Conservation (phyloP, 2,888 invertebrate genomes). For the Zootermopsis nevadensis region DNA sequence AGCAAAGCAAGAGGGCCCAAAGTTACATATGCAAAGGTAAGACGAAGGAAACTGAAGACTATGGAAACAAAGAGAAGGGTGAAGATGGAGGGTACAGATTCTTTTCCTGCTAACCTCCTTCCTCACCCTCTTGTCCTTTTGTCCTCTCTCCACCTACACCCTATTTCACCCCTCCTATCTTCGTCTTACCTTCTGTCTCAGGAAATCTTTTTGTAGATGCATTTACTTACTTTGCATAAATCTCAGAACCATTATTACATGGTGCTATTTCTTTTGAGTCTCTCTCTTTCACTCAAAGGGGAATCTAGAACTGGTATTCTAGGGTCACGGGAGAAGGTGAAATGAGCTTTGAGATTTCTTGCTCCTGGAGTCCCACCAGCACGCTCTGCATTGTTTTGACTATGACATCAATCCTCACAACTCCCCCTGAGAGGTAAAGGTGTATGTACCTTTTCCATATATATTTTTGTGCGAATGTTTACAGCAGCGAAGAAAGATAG, state of each 20-base stretch:
- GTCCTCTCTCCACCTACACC: conserved; percentile 28
- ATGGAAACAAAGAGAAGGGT: conserved; percentile 36
- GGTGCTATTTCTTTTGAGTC: conserved; percentile 42
- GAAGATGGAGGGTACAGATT: conserved; percentile 46
- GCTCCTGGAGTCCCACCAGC: conserved; percentile 43
- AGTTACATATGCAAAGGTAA: conserved; percentile 50
- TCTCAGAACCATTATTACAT: conserved; percentile 52
- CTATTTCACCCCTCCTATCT: conserved; percentile 41
- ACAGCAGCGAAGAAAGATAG: not conserved
- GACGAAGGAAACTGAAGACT: conserved; percentile 36
- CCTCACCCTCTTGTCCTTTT: conserved; percentile 25
- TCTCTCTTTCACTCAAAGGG: conserved; percentile 39
- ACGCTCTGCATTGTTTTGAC: conserved; percentile 49
- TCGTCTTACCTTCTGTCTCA: conserved; percentile 48
- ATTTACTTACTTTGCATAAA: conserved; percentile 53
- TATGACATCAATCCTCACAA: conserved; percentile 34
- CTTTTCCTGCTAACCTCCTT: conserved; percentile 21
- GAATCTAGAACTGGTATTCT: conserved; percentile 37
- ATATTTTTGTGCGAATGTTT: conserved; percentile 21
- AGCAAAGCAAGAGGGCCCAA: conserved; percentile 38
- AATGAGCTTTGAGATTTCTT: conserved; percentile 53
- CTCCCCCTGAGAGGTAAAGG: conserved; percentile 18
- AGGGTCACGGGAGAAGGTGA: conserved; percentile 44
- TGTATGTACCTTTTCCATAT: conserved; percentile 13
- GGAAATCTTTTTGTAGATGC: conserved; percentile 48